Conservation (phyloP, 92 coral and sea anemone genomes). For the Umimayanthus kanabou region DNA sequence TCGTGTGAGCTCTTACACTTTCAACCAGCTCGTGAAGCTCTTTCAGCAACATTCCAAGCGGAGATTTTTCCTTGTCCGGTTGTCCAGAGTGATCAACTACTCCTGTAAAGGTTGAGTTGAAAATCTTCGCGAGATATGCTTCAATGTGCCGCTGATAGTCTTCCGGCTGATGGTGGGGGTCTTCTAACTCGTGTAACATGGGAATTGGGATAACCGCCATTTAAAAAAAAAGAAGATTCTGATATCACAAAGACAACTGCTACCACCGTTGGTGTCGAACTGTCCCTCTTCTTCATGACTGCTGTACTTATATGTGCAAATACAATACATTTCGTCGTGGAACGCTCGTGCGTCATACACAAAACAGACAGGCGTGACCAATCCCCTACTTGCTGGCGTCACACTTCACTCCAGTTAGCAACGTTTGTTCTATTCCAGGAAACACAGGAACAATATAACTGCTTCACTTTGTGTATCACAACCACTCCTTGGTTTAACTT, state of each 20-base stretch:
- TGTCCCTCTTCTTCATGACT: background rate
- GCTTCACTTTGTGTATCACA: too few relatives aligned
- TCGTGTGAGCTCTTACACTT: conserved; percentile 45
- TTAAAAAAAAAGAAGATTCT: background rate
- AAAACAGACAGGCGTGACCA: too few relatives aligned
- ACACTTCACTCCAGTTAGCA: too few relatives aligned
- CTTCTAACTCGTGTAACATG: conserved; percentile 2
- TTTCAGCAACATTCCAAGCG: conserved; percentile 48
- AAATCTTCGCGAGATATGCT: conserved; percentile 30
- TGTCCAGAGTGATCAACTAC: background rate
- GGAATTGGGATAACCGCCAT: background rate
- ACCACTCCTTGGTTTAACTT: too few relatives aligned
- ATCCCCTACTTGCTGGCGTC: too few relatives aligned
- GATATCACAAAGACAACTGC: background rate
- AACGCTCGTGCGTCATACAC: too few relatives aligned
- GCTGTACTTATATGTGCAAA: background rate
- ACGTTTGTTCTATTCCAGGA: too few relatives aligned
- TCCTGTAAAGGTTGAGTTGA: conserved; percentile 29
- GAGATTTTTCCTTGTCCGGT: background rate
- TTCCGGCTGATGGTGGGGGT: background rate
- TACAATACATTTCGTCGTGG: background rate
- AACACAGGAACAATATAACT: too few relatives aligned
- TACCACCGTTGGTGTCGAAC: background rate
- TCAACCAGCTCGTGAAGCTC: conserved; percentile 47
- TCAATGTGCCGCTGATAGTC: background rate